These are phyloP conservation scores for Graptemys geographica DNA, from an alignment of 2,797 vertebrate genomes.

Conservation along the genomic window DNA sequence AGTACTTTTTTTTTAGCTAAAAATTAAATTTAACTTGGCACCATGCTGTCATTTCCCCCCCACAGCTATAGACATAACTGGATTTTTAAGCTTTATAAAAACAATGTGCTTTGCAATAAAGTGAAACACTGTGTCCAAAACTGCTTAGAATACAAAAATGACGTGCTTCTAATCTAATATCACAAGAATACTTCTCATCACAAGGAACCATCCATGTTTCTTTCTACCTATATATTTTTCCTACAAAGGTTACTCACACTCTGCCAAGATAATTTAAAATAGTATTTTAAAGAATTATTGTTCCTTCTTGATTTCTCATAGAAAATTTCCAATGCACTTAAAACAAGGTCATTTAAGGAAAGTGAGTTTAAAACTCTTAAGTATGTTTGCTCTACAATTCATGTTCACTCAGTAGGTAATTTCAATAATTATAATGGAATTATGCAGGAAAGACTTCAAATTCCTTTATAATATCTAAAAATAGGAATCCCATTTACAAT, in stretches of 20 bases:
- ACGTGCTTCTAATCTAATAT: conserved; percentile 23
- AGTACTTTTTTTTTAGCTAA: conserved; percentile 62
- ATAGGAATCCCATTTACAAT: neutral
- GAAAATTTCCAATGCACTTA: neutral
- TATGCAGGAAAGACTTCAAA: neutral
- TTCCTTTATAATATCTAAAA: neutral
- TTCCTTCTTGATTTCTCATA: neutral
- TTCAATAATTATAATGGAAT: neutral
- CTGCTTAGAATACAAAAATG: conserved; percentile 63
- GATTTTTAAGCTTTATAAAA: conserved; percentile 71
- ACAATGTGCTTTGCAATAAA: conserved; percentile 68
- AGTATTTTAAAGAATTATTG: conserved; percentile 31
- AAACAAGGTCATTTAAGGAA: conserved; percentile 14
- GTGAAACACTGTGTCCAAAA: conserved; percentile 66
- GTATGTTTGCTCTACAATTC: neutral
- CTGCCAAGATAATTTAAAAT: neutral
- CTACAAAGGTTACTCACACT: conserved; percentile 8
- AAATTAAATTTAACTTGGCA: conserved; percentile 69
- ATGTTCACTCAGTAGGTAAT: neutral
- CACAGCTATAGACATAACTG: conserved; percentile 69
- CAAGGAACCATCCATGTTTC: neutral
- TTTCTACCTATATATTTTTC: neutral
- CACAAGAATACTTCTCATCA: neutral
- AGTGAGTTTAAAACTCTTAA: neutral
- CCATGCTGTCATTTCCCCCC: conserved; percentile 60